Conservation (phyloP, 1,140 invertebrate species). For the Metaphire vulgaris region DNA sequence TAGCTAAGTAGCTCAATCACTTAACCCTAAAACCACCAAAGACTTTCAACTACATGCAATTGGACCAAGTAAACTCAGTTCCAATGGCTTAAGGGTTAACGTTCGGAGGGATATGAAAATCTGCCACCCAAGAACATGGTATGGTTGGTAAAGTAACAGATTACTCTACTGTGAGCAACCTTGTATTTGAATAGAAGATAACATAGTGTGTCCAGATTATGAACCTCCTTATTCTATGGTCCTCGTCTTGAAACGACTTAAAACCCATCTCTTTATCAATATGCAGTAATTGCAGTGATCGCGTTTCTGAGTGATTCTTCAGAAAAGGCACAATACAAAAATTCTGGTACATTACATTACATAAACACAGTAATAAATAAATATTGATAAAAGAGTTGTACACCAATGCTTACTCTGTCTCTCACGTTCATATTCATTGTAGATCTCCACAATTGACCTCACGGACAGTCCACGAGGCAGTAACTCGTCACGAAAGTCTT, state of each 20-base stretch:
- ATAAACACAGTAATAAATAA: not conserved
- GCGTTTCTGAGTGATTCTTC: too few species aligned
- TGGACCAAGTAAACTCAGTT: too few species aligned
- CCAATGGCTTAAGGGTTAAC: too few species aligned
- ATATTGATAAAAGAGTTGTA: not conserved
- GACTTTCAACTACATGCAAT: too few species aligned
- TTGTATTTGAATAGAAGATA: too few species aligned
- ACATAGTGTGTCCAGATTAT: too few species aligned
- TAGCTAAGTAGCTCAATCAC: not conserved
- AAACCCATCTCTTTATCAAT: not conserved
- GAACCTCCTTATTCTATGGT: not conserved
- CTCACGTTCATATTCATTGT: constrained; percentile 46
- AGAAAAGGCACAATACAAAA: not conserved
- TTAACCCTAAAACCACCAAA: too few species aligned
- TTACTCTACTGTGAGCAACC: too few species aligned
- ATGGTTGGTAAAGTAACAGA: too few species aligned
- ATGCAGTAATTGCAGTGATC: not conserved
- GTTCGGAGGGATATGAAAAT: too few species aligned
- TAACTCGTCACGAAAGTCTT: constrained; percentile 48
- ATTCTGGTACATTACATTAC: not conserved
- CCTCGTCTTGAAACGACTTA: too few species aligned
- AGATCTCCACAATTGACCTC: constrained; percentile 44
- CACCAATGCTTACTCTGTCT: constrained; percentile 44
- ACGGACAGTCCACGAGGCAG: constrained; percentile 44
- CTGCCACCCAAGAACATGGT: too few species aligned